A percentile compares a stretch with the other conserved stretches of the same genome.
These are phyloP conservation scores for Dendrolimus houi DNA, from an alignment of 2,888 invertebrate genomes.

Conservation along the genomic window DNA sequence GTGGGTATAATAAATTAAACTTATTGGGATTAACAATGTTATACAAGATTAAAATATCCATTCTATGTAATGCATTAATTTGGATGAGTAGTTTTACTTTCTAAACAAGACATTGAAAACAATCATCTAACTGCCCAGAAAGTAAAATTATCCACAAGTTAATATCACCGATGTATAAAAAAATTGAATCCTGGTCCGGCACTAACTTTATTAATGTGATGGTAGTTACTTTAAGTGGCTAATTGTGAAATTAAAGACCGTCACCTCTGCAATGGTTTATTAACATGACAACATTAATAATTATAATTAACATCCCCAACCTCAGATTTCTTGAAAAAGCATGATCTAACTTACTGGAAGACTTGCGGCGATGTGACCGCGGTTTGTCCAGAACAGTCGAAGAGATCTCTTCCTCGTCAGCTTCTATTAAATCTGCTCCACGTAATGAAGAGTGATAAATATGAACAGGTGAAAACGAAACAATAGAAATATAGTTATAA, in stretches of 20 bases:
- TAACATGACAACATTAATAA: not conserved
- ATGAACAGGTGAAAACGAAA: conserved; percentile 13
- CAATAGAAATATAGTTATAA: conserved; percentile 27
- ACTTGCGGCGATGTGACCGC: conserved; percentile 62
- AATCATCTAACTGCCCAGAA: too few relatives aligned
- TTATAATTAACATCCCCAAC: not conserved
- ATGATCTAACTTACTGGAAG: conserved; percentile 71
- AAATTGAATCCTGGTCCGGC: too few relatives aligned
- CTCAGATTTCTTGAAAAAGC: not conserved
- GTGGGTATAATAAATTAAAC: too few relatives aligned
- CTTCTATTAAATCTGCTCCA: conserved; percentile 75
- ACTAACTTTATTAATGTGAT: too few relatives aligned
- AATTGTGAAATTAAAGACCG: not conserved
- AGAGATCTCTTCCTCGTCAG: conserved; percentile 72
- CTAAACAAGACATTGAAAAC: too few relatives aligned
- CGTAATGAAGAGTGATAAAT: conserved; percentile 3
- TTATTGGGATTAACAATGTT: too few relatives aligned
- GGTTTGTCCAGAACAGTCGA: conserved; percentile 63
- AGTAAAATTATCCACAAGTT: too few relatives aligned
- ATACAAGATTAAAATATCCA: too few relatives aligned
- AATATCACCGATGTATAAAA: too few relatives aligned
- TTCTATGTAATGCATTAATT: too few relatives aligned
- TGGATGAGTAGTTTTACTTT: too few relatives aligned
- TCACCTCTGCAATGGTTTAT: not conserved
- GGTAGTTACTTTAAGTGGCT: too few relatives aligned